Evolutionary conservation across 2,888 invertebrate genomes (phyloP).

Genomic region (Euspilapteryx auroguttella): DNA sequence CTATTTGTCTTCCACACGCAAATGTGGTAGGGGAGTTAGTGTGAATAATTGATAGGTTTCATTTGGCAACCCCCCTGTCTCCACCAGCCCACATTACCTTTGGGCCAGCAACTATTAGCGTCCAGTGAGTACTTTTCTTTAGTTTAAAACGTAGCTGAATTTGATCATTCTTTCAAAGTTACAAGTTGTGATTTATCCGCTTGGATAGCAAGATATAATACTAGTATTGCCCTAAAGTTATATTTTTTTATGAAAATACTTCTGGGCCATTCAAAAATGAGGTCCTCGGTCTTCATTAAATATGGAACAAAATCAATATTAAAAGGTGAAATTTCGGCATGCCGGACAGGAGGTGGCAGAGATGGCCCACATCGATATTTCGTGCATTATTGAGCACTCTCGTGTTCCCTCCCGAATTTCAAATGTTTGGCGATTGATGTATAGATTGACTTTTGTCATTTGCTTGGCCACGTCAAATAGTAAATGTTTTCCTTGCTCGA

Average conservation of each 20-base stretch:
- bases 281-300: too few species aligned
- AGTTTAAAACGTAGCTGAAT: too few species aligned
- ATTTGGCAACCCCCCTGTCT: constrained; percentile 51
- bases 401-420: constrained; percentile 56
- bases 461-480: constrained; percentile 53
- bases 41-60: constrained; percentile 60
- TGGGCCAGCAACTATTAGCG: too few species aligned
- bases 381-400: constrained; percentile 57
- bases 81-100: constrained; percentile 9
- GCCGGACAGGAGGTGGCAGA: constrained; percentile 16
- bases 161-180: too few species aligned
- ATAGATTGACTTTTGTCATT: constrained; percentile 62
- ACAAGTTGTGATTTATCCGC: too few species aligned
- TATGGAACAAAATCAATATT: not conserved
- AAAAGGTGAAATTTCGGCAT: constrained; percentile 10
- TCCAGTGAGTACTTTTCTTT: too few species aligned
- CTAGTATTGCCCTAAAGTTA: too few species aligned
- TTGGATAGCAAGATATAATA: too few species aligned
- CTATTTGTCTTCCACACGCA: constrained; percentile 59
- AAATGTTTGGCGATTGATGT: constrained; percentile 61
- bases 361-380: constrained; percentile 58
- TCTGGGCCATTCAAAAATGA: too few species aligned
- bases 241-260: too few species aligned
- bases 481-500: constrained; percentile 53
- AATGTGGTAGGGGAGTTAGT: constrained; percentile 50